Percentiles rank a stretch among this genome's conserved stretches.
phyloP scores from a whole-genome alignment of 1,140 invertebrate species.

The Lordiphosa mommai region DNA sequence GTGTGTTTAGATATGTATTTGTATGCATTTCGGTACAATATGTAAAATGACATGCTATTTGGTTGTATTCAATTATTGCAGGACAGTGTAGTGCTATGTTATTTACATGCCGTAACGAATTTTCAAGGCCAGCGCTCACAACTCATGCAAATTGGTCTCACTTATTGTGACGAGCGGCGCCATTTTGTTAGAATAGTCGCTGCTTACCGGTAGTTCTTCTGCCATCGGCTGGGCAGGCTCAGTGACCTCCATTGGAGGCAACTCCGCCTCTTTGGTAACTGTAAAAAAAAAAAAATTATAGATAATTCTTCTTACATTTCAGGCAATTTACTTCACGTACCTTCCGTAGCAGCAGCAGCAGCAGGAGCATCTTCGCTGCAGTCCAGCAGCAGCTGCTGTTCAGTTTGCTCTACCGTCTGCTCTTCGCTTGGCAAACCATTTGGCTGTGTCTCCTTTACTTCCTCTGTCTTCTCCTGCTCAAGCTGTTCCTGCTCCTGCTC shows the following conservation, averaged over 20 bases:
- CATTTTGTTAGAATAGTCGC: conserved; percentile 45
- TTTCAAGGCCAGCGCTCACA: conserved; percentile 31
- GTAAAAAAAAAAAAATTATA: background rate
- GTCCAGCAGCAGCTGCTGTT: conserved; percentile 24
- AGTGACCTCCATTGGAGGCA: conserved; percentile 9
- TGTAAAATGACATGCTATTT: conserved; percentile 42
- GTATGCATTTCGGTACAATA: conserved; percentile 17
- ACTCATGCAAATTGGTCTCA: conserved; percentile 62
- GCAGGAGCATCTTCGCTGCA: conserved; percentile 23
- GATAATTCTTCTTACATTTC: background rate
- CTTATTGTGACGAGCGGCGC: conserved; percentile 73
- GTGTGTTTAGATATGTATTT: conserved; percentile 22
- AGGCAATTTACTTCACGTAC: conserved; percentile 22
- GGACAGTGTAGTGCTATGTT: background rate
- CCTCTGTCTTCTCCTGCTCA: conserved; percentile 3
- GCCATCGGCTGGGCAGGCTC: no score
- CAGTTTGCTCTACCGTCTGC: no score
- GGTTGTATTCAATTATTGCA: conserved; percentile 9
- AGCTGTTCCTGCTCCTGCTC: background rate
- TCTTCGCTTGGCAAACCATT: background rate
- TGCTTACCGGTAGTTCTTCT: conserved; percentile 68
- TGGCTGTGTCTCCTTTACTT: conserved; percentile 8
- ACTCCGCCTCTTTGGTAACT: conserved; percentile 19
- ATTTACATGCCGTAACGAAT: conserved; percentile 27
- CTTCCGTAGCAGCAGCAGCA: conserved; percentile 41